Base-by-base conservation (phyloP, 2,888 invertebrate genomes). In the Melolontha melolontha region DNA sequence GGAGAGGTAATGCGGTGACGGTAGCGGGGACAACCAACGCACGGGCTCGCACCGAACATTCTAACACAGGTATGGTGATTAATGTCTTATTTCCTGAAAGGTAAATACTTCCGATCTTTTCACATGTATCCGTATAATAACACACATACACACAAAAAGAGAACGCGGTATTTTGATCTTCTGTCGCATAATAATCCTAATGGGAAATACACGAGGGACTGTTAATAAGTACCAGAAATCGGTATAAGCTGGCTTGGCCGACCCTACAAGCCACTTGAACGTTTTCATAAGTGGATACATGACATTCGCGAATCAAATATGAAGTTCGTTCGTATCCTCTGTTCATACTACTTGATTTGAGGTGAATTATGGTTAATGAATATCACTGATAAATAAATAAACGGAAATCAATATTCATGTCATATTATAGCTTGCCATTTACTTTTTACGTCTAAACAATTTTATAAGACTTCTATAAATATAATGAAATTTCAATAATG, bases 71-170 rank as follows among this genome's bases (percentile, higher is more conserved):
- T 47, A 44, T 12, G 59, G 69, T 74, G 74, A 74, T 74, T 74
- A 73, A 74, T 74, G 73, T 71, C 70, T 71, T 71, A 72, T 64
- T 71, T 74, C 72, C 72, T 71, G 72, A 70, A 71, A 71, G 67
- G 69, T 69, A 70, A 72, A 68, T 71, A 67, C 67, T 70, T 71
- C 68, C 59, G 52, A 70, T 55, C 52, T 63, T 67, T 67, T 55
- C 66, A 49, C 55, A 16, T 14, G 29, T 44, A 16, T 12, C 27
- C 42, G n/a, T 29, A 55, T n/a, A n/a, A 49, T 34, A 64, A 50
- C 49, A 54, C 51, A n/a, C 22, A 5, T 12, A 54, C 52, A 39
- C 16, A 7, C 8, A 54, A 17, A 39, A 54, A 16, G 39, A 54
- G 16, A 12, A 44, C 34, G 34, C 12, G 7, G 34, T 47, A 59